Percentiles rank a stretch among this genome's conserved stretches.
Evolutionary conservation across 92 coral and sea anemone genomes (phyloP).

Genomic region (Pocillopora grandis): DNA sequence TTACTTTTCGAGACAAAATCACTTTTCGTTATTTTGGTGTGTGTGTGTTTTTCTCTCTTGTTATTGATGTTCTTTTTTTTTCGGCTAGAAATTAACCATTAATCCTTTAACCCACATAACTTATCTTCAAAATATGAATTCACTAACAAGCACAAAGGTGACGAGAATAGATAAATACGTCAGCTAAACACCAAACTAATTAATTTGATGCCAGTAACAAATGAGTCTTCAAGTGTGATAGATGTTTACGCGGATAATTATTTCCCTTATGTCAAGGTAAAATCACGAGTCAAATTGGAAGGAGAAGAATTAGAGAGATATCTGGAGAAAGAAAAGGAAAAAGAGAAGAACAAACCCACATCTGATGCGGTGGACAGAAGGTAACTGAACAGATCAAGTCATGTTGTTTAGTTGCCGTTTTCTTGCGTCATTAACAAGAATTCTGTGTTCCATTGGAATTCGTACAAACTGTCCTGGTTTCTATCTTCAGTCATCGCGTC

Average conservation of each 20-base stretch:
- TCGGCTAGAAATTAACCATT: too few relatives aligned
- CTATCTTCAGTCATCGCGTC: slow-evolving; percentile 51
- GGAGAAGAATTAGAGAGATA: slow-evolving; percentile 88
- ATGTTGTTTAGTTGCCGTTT: not conserved
- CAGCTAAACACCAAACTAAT: too few relatives aligned
- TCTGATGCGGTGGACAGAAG: slow-evolving; percentile 65
- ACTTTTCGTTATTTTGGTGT: too few relatives aligned
- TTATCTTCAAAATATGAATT: too few relatives aligned
- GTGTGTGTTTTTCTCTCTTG: too few relatives aligned
- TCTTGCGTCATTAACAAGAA: not conserved
- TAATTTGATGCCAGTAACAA: too few relatives aligned
- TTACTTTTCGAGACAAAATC: too few relatives aligned
- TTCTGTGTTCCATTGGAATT: not conserved
- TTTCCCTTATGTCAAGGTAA: slow-evolving; percentile 56
- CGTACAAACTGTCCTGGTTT: not conserved
- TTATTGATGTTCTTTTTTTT: too few relatives aligned
- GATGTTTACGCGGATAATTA: not conserved
- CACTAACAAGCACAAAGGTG: too few relatives aligned
- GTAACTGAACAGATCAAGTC: slow-evolving; percentile 22
- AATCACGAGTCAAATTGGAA: slow-evolving; percentile 80
- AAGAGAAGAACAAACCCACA: slow-evolving; percentile 64
- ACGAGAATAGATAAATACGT: too few relatives aligned
- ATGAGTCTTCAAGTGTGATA: too few relatives aligned
- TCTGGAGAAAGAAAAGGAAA: slow-evolving; percentile 84
- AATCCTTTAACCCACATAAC: too few relatives aligned